Base-by-base conservation (phyloP, 2,113 vertebrate species). In the Pedetes capensis region DNA sequence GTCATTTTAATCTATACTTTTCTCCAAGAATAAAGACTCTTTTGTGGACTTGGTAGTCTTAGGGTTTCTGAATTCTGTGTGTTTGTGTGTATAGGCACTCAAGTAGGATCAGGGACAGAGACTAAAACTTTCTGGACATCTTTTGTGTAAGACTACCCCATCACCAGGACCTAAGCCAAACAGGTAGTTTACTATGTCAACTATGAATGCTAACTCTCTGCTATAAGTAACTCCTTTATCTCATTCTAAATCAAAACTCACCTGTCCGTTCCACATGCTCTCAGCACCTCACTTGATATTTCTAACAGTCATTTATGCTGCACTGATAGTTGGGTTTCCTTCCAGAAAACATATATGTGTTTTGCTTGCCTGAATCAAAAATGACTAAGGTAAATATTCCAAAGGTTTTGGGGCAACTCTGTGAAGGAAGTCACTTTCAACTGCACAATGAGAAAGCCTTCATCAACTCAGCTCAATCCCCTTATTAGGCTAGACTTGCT, bases 231-330 rank as follows among this genome's bases (percentile, higher is more conserved):
- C n/a, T 57, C 51, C 71, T 84, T 93, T 64, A 81, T 53, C 8
- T 95, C 51, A 82, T 27, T 81, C 34, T 89, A 82, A 82, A 59
- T 79, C 78, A 94, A 87, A 95, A 49, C 61, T 20, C 20, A 86
- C n/a, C 32, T 91, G 10, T 76, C 61, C 51, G 27, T 74, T 92
- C 72, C 81, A 92, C 64, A 72, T 68, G 16, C 39, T 18, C 37
- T 69, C n/a, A 34, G 71, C 16, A 49, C 4, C 78, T 85, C 63
- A 63, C 68, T 39, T 32, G 12, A 79, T 61, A 55, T 86, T 86
- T 55, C 25, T 83, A 71, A 89, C 0, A 74, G 47, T 85, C 55
- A 91, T 16, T 64, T 83, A 20, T 8, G 25, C 79, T 88, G 51
- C 37, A 84, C 5, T 84, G 44, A 71, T 4, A 66, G 49, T 10